Evolutionary conservation across 2,113 vertebrate genomes (phyloP).

Genomic region (Spea multiplicata): DNA sequence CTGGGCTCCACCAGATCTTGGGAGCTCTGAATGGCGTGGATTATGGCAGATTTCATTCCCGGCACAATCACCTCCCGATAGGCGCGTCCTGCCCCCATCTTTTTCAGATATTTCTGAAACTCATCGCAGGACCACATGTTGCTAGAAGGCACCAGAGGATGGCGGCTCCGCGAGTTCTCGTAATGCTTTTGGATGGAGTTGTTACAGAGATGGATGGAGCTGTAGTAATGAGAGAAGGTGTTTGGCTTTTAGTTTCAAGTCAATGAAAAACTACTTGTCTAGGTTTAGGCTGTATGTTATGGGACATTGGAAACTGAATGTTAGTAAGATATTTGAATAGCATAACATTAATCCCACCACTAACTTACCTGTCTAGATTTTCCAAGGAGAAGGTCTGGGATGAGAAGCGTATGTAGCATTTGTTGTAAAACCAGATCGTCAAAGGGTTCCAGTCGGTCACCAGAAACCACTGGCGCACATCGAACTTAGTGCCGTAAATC

Average conservation of each 20-base stretch:
- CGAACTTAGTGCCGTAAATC: slow-evolving; percentile 86
- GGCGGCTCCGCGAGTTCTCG: slow-evolving; percentile 61
- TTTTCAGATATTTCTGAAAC: slow-evolving; percentile 72
- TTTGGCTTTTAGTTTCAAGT: too few relatives aligned
- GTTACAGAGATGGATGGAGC: slow-evolving; percentile 88
- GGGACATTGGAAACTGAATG: too few relatives aligned
- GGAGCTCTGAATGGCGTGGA: slow-evolving; percentile 74
- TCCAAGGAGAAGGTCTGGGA: slow-evolving; percentile 80
- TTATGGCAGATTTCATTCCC: slow-evolving; percentile 81
- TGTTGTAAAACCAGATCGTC: slow-evolving; percentile 86
- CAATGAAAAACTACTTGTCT: too few relatives aligned
- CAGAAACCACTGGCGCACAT: slow-evolving; percentile 92
- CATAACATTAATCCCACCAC: neutral
- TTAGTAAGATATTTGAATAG: too few relatives aligned
- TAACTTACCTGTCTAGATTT: slow-evolving; percentile 78
- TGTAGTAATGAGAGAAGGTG: slow-evolving; percentile 47
- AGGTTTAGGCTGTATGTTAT: too few relatives aligned
- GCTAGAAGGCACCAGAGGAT: slow-evolving; percentile 72
- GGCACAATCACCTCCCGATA: slow-evolving; percentile 79
- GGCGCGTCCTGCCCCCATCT: slow-evolving; percentile 56
- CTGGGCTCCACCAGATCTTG: slow-evolving; percentile 77
- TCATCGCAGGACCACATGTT: slow-evolving; percentile 85
- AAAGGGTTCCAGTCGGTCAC: slow-evolving; percentile 93
- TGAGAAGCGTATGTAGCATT: slow-evolving; percentile 92
- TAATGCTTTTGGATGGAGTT: slow-evolving; percentile 85